Conservation (phyloP, 2,888 invertebrate species). For the Andricus curvator region DNA sequence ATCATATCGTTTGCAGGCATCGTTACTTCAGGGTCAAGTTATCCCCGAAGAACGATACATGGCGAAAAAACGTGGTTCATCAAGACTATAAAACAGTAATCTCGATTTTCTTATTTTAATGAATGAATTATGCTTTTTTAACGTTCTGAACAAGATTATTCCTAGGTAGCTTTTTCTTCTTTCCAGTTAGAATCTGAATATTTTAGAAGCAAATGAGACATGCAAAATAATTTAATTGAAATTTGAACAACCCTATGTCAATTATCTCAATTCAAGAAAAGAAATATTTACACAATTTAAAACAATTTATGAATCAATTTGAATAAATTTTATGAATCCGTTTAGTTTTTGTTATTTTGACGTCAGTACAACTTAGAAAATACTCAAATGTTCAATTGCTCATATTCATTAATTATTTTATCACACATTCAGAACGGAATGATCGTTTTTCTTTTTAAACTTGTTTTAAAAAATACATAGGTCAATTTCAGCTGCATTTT, state of each 20-base stretch:
- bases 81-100: slow-evolving; percentile 18
- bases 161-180: background rate
- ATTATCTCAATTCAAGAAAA: background rate
- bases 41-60: background rate
- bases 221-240: background rate
- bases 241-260: background rate
- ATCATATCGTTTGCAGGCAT: background rate
- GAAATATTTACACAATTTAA: background rate
- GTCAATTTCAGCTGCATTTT: background rate
- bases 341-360: background rate
- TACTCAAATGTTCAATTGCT: background rate
- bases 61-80: background rate
- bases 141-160: background rate
- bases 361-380: background rate
- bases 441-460: background rate
- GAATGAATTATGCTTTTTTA: background rate
- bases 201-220: background rate
- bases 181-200: background rate
- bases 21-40: background rate
- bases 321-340: background rate
- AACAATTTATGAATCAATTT: background rate
- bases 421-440: background rate
- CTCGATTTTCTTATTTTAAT: slow-evolving; percentile 15
- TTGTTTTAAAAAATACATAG: background rate
- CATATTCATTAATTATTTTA: background rate